Conservation (phyloP, 1,140 invertebrate species). For the Drosophila teissieri region DNA sequence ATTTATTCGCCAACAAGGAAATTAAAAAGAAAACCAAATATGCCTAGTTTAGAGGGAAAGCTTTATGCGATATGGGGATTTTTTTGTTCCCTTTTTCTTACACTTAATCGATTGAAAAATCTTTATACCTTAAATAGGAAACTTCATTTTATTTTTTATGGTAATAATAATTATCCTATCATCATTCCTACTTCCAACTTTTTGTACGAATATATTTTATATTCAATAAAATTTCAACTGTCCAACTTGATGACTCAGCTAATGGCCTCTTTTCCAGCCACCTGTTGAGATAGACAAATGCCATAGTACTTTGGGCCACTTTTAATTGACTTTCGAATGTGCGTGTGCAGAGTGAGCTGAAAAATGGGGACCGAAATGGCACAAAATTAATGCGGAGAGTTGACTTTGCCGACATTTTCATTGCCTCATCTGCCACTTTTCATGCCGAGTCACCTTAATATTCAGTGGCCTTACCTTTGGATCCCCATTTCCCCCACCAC, state of each 20-base stretch:
- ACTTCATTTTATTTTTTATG: too few species aligned
- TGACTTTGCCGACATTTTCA: constrained; percentile 55
- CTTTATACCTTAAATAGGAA: background rate
- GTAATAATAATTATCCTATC: too few species aligned
- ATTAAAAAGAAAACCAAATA: constrained; percentile 30
- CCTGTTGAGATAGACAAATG: constrained; percentile 33
- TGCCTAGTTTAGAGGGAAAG: background rate
- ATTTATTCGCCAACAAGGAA: constrained; percentile 27
- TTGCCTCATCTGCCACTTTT: constrained; percentile 45
- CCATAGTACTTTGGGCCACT: constrained; percentile 40
- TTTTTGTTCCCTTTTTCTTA: background rate
- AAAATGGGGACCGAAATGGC: constrained; percentile 23
- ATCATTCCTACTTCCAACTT: too few species aligned
- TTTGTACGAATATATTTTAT: too few species aligned
- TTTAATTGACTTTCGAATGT: constrained; percentile 74
- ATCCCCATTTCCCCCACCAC: too few species aligned
- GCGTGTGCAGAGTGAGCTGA: constrained; percentile 47
- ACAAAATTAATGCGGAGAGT: constrained; percentile 68
- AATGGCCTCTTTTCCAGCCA: constrained; percentile 8
- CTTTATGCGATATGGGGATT: background rate
- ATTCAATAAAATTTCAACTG: background rate
- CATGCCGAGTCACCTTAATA: constrained; percentile 34
- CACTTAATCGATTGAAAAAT: too few species aligned
- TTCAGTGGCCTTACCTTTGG: constrained; percentile 38
- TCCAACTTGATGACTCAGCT: constrained; percentile 2